phyloP scores from a whole-genome alignment of 2,888 invertebrate genomes.

The Spialia ferax region DNA sequence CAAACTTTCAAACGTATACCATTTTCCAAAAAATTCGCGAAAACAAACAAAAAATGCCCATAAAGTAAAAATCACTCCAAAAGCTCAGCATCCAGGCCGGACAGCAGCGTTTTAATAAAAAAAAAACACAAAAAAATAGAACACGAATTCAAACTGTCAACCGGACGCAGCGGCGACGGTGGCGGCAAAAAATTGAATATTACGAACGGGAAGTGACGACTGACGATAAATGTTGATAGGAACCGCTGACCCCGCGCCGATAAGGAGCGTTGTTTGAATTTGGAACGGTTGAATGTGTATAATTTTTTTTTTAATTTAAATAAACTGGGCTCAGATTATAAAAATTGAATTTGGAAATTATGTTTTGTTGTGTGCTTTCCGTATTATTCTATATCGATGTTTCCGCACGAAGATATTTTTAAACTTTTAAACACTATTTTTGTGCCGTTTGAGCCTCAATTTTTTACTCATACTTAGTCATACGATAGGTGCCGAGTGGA shows the following conservation, averaged over 20 bases:
- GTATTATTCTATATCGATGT: too few species aligned
- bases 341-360: neutral
- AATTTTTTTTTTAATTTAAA: constrained; percentile 33
- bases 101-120: constrained; percentile 19
- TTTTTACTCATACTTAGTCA: too few species aligned
- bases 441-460: too few species aligned
- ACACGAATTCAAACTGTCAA: constrained; percentile 37
- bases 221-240: constrained; percentile 67
- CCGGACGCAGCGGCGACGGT: constrained; percentile 37
- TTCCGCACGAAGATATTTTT: too few species aligned
- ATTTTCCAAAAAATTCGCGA: neutral
- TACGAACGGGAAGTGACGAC: constrained; percentile 65
- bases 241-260: constrained; percentile 71
- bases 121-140: constrained; percentile 27
- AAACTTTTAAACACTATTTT: too few species aligned
- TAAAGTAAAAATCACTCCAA: constrained; percentile 1
- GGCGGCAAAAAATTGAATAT: constrained; percentile 52
- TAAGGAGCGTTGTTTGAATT: constrained; percentile 48
- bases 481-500: too few species aligned
- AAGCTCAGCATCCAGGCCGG: constrained; percentile 6
- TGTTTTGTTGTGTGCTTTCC: too few species aligned
- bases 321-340: constrained; percentile 1
- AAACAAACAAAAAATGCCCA: neutral
- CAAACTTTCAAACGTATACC: neutral
- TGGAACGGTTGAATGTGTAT: constrained; percentile 30